Evolutionary conservation across 2,888 invertebrate genomes (phyloP), one percentile per base, ranked within the genome.

Genomic region (Ischnus inquisitorius): DNA sequence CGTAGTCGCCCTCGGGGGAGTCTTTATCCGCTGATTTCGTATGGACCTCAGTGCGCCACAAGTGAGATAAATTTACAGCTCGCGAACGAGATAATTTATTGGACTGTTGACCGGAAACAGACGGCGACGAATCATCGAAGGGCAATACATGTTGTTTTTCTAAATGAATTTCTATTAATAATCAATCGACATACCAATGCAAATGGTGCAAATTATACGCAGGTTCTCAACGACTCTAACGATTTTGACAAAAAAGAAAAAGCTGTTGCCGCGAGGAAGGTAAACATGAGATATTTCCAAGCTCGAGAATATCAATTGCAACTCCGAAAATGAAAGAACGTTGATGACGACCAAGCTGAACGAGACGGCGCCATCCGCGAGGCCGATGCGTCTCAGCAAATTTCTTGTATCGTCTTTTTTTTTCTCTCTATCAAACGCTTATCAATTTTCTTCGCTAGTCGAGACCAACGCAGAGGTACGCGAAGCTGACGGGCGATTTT

Each of bases 1-100:
- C 62, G 10, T 34, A 64, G 62, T 64, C 19, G 34, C 46, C 48
- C 75, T 68, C 81, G 14, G 19, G 81, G 68, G 81, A 68, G 43
- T 76, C 48, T 46, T 81, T 81, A 81, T 77, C 81, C 2, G 25
- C 46, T 64, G 67, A 67, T 67, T 74, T 46, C 16, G 43, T 28
- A 57, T 14, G n/a, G 43, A 46, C 43, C 8, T 16, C 16, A 22
- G 3, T 34, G 60, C 5, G 60, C 14, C 6, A 25, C 48, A n/a
- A 72, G 41, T 16, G 57, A 69, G 51, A 71, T 6, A n/a, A 39
- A 57, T 54, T 57, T n/a, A 0, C 4, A 14, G 41, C 46, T 28
- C 28, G 68, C 34, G 34, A 34, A 2, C 19, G 3, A 16, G 46
- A 46, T 62, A n/a, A 41, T 60, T 57, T 22, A 72, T 60, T 6